Base-by-base conservation (phyloP, 1,140 invertebrate genomes). In the Brachionus plicatilis region DNA sequence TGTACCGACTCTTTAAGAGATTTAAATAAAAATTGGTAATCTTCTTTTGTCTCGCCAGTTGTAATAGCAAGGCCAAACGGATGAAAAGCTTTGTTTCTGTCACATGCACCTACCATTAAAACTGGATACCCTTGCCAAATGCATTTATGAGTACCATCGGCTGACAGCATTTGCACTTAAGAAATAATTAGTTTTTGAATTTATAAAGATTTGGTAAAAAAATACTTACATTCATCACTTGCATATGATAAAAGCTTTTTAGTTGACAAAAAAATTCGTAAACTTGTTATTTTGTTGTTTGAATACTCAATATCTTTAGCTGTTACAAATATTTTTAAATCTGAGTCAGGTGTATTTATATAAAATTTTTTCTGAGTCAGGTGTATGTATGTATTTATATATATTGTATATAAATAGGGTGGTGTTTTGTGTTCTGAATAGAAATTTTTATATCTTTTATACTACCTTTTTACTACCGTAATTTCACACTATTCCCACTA, bases 11-110 rank as follows among this genome's bases (percentile, higher is more conserved):
- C 47, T 53, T 53, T 50, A 12, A 78, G 17, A 27, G 75, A 27
- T 27, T 27, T 53, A 53, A 53, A 78, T n/a, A 43, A 53, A 53
- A 78, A 53, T 17, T 20, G 5, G 50, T 53, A 78, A 78, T 78
- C 45, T 27, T 29, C 75, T 27, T 53, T 27, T 78, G 47, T 20
- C 50, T 78, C 75, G 27, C 24, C 29, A 27, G 24, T 78, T 14
- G 17, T 53, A 9, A 78, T 47, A 6, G 75, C 75, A 53, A 78
- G 50, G 12, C 75, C 75, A 41, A 78, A 78, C 29, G 75, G 75
- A 29, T 78, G 75, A 27, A 78, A 53, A 53, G 43, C 14, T 53
- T 53, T 50, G 47, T 78, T 53, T 27, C 27, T 27, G 47, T 75
- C 70, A 33, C n/a, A 47, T 75, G 70, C 47, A 14, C 70, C 70